Evolutionary conservation across 2,113 vertebrate species (phyloP).

Genomic region (Tragelaphus buxtoni): DNA sequence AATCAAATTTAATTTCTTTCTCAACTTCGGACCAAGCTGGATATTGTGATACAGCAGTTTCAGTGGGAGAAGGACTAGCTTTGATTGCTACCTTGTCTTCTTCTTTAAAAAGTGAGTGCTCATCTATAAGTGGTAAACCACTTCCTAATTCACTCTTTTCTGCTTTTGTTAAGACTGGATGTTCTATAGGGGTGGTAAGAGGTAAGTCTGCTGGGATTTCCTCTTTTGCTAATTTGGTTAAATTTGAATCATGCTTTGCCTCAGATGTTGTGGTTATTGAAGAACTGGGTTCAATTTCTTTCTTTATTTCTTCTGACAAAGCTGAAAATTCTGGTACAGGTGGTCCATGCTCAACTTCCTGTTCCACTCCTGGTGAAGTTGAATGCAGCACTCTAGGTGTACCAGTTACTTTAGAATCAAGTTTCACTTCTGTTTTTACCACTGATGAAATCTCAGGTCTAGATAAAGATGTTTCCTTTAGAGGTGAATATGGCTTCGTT

Average conservation of each 20-base stretch:
- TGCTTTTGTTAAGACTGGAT: not conserved
- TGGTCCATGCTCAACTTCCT: not conserved
- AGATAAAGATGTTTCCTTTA: slow-evolving; percentile 40
- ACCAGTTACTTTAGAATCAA: not conserved
- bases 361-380: not conserved
- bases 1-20: slow-evolving; percentile 17
- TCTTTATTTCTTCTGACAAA: slow-evolving; percentile 23
- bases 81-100: not conserved
- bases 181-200: not conserved
- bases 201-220: slow-evolving; percentile 16
- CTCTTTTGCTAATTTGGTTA: slow-evolving; percentile 24
- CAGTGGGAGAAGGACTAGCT: not conserved
- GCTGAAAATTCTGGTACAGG: not conserved
- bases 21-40: slow-evolving; percentile 22
- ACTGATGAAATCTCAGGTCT: slow-evolving; percentile 16
- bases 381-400: not conserved
- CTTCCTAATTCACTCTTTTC: not conserved
- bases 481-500: not conserved
- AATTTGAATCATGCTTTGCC: slow-evolving; percentile 22
- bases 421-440: slow-evolving; percentile 4
- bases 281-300: not conserved
- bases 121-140: not conserved
- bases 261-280: not conserved
- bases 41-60: not conserved
- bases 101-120: not conserved